These are phyloP conservation scores for Okamejei kenojei DNA, from an alignment of 2,797 vertebrate genomes.

Conservation along the genomic window DNA sequence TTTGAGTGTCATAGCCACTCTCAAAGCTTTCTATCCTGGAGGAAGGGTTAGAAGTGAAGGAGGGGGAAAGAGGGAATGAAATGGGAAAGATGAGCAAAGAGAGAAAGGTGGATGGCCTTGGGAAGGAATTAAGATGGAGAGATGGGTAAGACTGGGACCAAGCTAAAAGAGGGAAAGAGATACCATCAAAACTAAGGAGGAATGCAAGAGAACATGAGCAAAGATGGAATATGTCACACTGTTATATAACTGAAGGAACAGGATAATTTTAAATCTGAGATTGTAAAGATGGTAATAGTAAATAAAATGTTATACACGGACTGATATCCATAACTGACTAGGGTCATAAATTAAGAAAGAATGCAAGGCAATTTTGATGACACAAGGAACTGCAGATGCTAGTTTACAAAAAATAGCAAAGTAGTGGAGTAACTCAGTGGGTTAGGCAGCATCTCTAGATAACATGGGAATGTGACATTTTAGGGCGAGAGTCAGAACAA, in stretches of 20 bases:
- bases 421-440: no score
- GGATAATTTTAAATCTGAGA: not conserved
- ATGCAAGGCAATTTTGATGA: not conserved
- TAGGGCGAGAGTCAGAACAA: no score
- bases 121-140: not conserved
- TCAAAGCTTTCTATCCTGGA: no score
- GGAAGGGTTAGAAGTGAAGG: not conserved
- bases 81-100: not conserved
- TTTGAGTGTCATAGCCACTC: no score
- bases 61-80: not conserved
- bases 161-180: not conserved
- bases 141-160: not conserved
- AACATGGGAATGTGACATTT: no score
- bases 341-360: not conserved
- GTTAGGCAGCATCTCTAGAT: no score
- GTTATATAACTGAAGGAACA: not conserved
- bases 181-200: no score
- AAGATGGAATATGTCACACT: not conserved
- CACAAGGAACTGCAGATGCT: not conserved
- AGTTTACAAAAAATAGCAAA: not conserved
- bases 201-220: not conserved
- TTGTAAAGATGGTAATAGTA: not conserved
- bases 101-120: not conserved
- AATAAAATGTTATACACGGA: not conserved
- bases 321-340: not conserved